Evolutionary conservation across 2,797 vertebrate species (phyloP), one percentile per base, ranked within the genome.

Genomic region (Cirrhinus molitorella): DNA sequence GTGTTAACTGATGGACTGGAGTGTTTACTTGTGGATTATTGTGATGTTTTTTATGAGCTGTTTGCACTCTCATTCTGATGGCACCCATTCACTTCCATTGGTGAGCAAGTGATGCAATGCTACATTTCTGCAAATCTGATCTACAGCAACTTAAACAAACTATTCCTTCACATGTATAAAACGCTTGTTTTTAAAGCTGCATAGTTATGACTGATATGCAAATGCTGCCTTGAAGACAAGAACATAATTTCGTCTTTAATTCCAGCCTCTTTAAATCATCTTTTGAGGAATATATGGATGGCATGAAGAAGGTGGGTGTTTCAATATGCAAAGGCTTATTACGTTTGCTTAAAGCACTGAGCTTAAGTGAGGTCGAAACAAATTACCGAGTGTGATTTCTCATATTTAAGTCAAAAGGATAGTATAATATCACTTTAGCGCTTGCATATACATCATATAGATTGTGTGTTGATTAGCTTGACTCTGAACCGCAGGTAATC

Each of bases 401-500:
- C 57, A 13, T 34, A 47, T 63, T 77, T n/a, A 47, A 21, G 75
- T 28, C 57, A 47, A 47, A 77, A 31, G 17, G 12, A 23, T 23
- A 23, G 9, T 31, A 12, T 31, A 19, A 10, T 14, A 40, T 57
- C 8, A 40, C 21, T 23, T 57, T 40, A 53, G 31, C 0, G 1
- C 17, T 13, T 53, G 19, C 19, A 21, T 53, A 28, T n/a, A 47
- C 19, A 34, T 2, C 28, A 34, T 45, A 59, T 31, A 31, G 19
- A 34, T 71, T 34, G 49, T 0, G 51, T 83, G 37, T 68, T 55
- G 65, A 74, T 75, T 70, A 59, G 61, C 47, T 40, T 51, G 51
- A 2, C 81, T 71, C 70, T 70, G 28, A 73, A 28, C 19, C 17
- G 73, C 31, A 37, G 73, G 63, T 71, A 81, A 71, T 74, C 23